Evolutionary conservation across 2,797 vertebrate species (phyloP), one percentile per base, ranked within the genome.

Genomic region (Psittacula derbiana): DNA sequence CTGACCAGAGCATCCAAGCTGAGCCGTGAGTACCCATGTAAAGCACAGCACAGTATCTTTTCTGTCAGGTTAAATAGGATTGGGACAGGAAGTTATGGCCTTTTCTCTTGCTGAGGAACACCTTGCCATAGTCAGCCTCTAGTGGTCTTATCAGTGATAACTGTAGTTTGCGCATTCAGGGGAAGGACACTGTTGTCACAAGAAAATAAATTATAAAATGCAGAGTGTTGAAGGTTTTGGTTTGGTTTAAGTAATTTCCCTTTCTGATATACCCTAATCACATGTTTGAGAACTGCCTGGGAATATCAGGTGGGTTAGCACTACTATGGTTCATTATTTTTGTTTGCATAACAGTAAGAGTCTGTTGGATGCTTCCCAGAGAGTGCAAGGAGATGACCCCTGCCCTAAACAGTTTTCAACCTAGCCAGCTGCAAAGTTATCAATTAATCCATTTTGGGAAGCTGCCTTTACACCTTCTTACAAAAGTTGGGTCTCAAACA

Each of bases 1-100:
- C 97, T 15, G 97, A 99, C 92, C 97, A 98, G 88, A 99, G 98
- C 75, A 97, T 99, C 2, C 97, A 99, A 84, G 98, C 99, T 28
- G 98, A 99, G 84, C 98, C 97, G 99, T 99, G 85, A 99, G 99
- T 99, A 96, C 47, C 16, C 24, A 4, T 0, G 0, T 14, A 53
- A 31, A 6, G 24, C 40, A 44, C 25, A 31, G 46, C 2, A 1
- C 8, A 21, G 11, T 18, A 10, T 86, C 36, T 66, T 47, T 89
- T 50, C n/a, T 79, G 18, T 73, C 58, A 5, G 5, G 6, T 36
- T 62, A 47, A 49, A n/a, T 33, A 16, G 23, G 8, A 67, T 86
- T 90, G 71, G 57, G 40, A 16, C 8, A 50, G 71, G 49, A 49
- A 21, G 23, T 74, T 58, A 15, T 0, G 0, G 40, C 21, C 18